Evolutionary conservation across 2,888 invertebrate species (phyloP), one percentile per base, ranked within the genome.

Genomic region (Ectemnius continuus): DNA sequence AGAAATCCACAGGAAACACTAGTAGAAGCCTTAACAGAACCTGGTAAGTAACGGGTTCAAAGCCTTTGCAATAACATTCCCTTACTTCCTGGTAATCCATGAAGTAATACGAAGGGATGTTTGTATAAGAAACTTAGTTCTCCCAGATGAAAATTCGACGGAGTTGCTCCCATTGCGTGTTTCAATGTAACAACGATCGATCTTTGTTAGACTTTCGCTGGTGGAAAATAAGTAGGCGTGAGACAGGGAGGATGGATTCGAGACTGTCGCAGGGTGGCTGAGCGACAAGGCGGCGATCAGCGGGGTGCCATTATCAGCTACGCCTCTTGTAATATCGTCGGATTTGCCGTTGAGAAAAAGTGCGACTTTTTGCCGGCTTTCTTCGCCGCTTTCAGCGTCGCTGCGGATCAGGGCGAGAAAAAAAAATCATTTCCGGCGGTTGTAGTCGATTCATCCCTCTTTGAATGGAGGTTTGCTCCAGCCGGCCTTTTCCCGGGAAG

Each of bases 391-490:
- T 14, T 16, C 52, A 1, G 5, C 52, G n/a, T n/a, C 23, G 23
- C 23, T 23, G 3, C 52, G 13, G 14, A 16, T 52, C n/a, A 16
- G 16, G 16, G 47, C 5, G 52, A 36, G 52, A 52, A 3, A 16
- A 14, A 52, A 52, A 52, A 52, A 52, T 52, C 52, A 52, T 52
- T 52, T 52, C 16, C 52, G 2, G 16, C 52, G 16, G 52, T 52
- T 52, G 52, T 36, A 36, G 36, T 36, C 36, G 36, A 36, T 36
- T 36, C 36, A 11, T 52, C 52, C 52, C 52, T 52, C 16, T 52
- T 52, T 36, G 36, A 8, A 36, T 11, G 36, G 11, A 36, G 36
- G 36, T 36, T 36, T 6, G 1, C 36, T 36, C 36, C 52, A 1
- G 16, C 5, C n/a, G 16, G 16, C 6, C 16, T 52, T 14, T 16